These are phyloP conservation scores for Mesembrinibis cayennensis DNA, from an alignment of 2,113 vertebrate genomes.

Conservation along the genomic window DNA sequence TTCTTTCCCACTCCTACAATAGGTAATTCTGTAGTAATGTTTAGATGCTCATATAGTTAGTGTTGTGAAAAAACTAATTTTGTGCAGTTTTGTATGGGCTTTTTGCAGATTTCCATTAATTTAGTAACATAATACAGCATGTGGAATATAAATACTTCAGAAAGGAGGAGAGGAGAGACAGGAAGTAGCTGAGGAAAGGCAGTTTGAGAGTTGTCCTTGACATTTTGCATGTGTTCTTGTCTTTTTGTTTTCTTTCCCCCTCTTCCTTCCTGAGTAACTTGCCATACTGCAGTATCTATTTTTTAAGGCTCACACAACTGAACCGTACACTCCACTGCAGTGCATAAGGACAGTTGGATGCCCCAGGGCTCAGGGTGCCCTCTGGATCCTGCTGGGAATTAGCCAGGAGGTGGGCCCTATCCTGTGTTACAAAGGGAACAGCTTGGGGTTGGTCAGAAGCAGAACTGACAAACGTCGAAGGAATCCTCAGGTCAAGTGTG, in stretches of 20 bases:
- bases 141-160: neutral
- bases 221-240: neutral
- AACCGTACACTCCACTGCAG: neutral
- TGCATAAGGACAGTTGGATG: neutral
- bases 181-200: neutral
- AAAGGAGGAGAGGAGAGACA: neutral
- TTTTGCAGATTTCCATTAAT: neutral
- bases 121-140: neutral
- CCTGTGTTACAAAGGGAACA: neutral
- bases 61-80: neutral
- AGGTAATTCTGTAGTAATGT: neutral
- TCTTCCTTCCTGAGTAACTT: neutral
- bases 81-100: neutral
- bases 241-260: neutral
- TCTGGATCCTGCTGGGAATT: neutral
- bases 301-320: neutral
- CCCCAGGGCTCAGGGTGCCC: neutral
- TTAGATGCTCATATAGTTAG: neutral
- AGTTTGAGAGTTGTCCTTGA: neutral
- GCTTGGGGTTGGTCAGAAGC: neutral
- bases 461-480: neutral
- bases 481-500: neutral
- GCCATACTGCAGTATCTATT: neutral
- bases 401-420: neutral
- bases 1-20: neutral